Percentiles rank a stretch among this genome's conserved stretches.
Evolutionary conservation across 2,888 invertebrate genomes (phyloP).

Genomic region (Cephonodes hylas): DNA sequence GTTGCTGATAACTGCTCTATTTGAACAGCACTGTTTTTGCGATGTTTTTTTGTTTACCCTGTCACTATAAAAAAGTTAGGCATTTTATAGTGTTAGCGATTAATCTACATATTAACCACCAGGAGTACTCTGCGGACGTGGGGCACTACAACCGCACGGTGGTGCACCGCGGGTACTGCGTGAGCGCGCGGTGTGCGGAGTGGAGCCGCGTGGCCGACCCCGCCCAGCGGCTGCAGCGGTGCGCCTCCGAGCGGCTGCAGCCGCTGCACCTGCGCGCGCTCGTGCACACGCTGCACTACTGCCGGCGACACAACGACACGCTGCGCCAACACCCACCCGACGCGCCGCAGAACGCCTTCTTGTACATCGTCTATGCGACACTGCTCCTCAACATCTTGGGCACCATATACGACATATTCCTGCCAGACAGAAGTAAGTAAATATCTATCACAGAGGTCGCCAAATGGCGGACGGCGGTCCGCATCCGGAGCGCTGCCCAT

Average conservation of each 20-base stretch:
- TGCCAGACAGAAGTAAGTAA: constrained; percentile 3
- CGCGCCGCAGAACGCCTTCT: constrained; percentile 11
- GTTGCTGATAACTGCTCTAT: no score
- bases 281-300: constrained; percentile 18
- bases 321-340: not conserved
- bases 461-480: no score
- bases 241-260: constrained; percentile 8
- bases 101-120: not conserved
- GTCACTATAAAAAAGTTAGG: no score
- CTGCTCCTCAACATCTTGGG: constrained; percentile 12
- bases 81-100: not conserved
- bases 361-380: constrained; percentile 13
- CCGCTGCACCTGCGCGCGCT: not conserved
- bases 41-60: no score
- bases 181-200: constrained; percentile 16
- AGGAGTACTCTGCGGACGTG: constrained; percentile 12
- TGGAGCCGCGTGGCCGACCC: not conserved
- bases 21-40: no score
- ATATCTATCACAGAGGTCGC: not conserved
- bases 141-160: constrained; percentile 19
- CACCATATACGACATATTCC: not conserved
- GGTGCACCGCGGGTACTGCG: constrained; percentile 23
- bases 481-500: no score
- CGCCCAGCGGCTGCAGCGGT: constrained; percentile 13
- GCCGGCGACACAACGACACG: constrained; percentile 16